These are phyloP conservation scores for Philereme vetulata DNA, from an alignment of 2,888 invertebrate genomes.

Conservation along the genomic window DNA sequence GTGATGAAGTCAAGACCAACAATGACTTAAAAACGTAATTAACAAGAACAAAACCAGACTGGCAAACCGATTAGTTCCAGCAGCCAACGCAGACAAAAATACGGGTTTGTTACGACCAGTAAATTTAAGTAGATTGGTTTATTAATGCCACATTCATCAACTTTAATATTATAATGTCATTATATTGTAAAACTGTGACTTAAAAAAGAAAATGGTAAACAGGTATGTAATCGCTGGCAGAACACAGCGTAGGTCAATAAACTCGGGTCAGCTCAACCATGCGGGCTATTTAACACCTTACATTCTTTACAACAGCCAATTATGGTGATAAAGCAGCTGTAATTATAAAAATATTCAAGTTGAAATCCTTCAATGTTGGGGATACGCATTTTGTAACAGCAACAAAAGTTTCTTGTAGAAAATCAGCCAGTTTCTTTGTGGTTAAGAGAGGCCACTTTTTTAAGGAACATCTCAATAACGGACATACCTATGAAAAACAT, in stretches of 20 bases:
- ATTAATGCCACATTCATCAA: no score
- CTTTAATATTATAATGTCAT: no score
- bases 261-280: constrained; percentile 38
- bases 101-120: no score
- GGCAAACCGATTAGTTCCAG: constrained; percentile 32
- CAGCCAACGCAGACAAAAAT: constrained; percentile 15
- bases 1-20: constrained; percentile 10
- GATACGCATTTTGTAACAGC: no score
- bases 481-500: background rate
- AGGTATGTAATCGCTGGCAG: constrained; percentile 4
- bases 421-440: no score
- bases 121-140: no score
- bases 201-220: no score
- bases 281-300: constrained; percentile 39
- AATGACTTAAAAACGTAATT: constrained; percentile 16
- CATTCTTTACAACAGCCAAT: constrained; percentile 21
- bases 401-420: no score
- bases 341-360: background rate
- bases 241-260: constrained; percentile 49
- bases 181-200: no score
- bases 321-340: background rate
- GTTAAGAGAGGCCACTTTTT: no score
- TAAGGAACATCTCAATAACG: no score
- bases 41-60: constrained; percentile 25
- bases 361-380: no score